Evolutionary conservation across 2,797 vertebrate species (phyloP).

Genomic region (Alca torda): DNA sequence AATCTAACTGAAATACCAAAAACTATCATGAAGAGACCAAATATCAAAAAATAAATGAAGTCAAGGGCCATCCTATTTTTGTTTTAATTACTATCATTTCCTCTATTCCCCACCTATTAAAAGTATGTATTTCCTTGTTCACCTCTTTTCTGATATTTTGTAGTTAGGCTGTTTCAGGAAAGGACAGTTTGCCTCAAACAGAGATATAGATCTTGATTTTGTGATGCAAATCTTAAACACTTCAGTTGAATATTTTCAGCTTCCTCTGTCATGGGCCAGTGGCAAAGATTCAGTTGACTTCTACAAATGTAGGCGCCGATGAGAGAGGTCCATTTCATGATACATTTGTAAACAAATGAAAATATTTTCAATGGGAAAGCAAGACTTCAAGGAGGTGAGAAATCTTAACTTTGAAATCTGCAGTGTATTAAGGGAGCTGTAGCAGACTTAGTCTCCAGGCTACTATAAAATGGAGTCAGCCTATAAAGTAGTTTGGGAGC

Average conservation of each 20-base stretch:
- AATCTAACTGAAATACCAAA: neutral
- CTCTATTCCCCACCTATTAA: neutral
- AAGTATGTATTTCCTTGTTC: neutral
- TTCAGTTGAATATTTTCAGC: neutral
- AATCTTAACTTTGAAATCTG: neutral
- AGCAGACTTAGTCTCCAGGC: neutral
- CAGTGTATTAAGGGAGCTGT: neutral
- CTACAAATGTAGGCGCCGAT: neutral
- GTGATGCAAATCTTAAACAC: neutral
- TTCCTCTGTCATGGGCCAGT: neutral
- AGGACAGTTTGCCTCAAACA: neutral
- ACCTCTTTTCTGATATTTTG: neutral
- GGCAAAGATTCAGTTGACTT: neutral
- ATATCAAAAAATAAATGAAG: neutral
- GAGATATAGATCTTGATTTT: neutral
- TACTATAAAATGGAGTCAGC: neutral
- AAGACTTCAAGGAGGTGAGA: neutral
- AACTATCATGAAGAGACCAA: neutral
- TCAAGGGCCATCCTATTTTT: neutral
- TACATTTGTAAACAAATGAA: neutral
- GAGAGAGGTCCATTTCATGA: neutral
- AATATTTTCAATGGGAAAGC: neutral
- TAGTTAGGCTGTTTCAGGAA: neutral
- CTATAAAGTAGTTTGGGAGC: neutral
- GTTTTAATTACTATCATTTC: neutral